Base-by-base conservation (phyloP, 2,113 vertebrate species). In the Nothobranchius kuhntae region DNA sequence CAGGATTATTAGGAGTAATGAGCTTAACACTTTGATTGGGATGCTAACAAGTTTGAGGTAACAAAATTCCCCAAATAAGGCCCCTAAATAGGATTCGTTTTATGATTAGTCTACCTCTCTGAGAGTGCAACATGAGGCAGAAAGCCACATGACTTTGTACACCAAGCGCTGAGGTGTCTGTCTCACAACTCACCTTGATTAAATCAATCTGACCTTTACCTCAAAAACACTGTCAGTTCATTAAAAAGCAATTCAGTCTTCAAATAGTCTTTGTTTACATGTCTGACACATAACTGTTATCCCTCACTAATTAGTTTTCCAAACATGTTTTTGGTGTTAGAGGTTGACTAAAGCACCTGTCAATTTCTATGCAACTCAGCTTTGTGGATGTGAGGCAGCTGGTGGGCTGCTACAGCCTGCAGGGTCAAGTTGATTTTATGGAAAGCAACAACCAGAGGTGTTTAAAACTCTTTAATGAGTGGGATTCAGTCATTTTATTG, bases 21-120 rank as follows among this genome's bases (percentile, higher is more conserved):
- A 86, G 65, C 59, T 70, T 56, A 71, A 75, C 70, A 46, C 81
- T 82, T 77, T 77, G 61, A 82, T 80, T 72, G 53, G 8, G 10
- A 57, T 35, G 17, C 73, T 58, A 69, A 78, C 53, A 66, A 67
- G 68, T 73, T 61, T 70, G 38, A 68, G 15, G 59, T 65, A 61
- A 68, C 64, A 74, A 1, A 66, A 73, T 68, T 79, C 67, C 53
- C 13, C 42, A 44, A 76, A 71, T 65, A 65, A 66, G 14, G 51
- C 0, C 2, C 45, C 62, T 67, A 81, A 75, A 82, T 78, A 57
- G 24, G 52, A 78, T 68, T 61, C 26, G 57, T 71, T 46, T 63
- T 46, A 50, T 74, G 70, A 81, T 82, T 77, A 71, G 61, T 61
- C 59, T 59, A 42, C 52, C 75, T 62, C 54, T 42, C 40, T 55